Percentiles rank a stretch among this genome's conserved stretches.
These are phyloP conservation scores for Sphecodes monilicornis DNA, from an alignment of 2,888 invertebrate species.

Conservation along the genomic window DNA sequence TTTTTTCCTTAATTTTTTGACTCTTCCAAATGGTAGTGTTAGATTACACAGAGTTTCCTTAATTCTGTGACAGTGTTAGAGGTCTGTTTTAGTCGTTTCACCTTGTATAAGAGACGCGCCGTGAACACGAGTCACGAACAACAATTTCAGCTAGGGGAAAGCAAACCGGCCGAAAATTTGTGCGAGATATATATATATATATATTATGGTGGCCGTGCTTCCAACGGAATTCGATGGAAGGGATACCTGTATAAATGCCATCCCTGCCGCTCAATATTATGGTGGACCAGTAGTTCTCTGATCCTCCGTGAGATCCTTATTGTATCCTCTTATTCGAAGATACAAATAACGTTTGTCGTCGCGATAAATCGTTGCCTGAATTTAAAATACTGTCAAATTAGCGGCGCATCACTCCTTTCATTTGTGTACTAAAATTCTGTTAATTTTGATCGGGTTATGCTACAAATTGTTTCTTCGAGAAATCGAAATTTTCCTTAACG, in stretches of 20 bases:
- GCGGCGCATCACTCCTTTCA: background rate
- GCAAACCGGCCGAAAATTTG: conserved; percentile 31
- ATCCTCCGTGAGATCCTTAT: conserved; percentile 41
- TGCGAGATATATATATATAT: conserved; percentile 24
- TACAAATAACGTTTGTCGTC: background rate
- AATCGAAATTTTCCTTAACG: background rate
- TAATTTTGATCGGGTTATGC: background rate
- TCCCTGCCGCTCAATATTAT: conserved; percentile 51
- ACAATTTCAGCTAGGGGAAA: conserved; percentile 19
- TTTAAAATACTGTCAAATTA: background rate
- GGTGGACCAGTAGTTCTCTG: conserved; percentile 47
- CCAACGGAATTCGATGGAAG: conserved; percentile 48
- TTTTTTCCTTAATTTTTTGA: background rate
- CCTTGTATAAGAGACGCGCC: background rate
- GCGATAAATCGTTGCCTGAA: background rate
- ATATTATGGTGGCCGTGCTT: conserved; percentile 27
- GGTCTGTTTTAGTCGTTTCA: background rate
- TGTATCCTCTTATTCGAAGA: background rate
- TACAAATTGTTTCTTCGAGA: background rate
- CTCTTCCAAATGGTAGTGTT: background rate
- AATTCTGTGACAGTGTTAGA: background rate
- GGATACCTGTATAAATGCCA: conserved; percentile 63
- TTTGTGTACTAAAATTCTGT: background rate
- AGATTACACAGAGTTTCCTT: background rate
- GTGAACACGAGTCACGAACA: background rate